A percentile compares a stretch with the other conserved stretches of the same genome.
phyloP scores from a whole-genome alignment of 1,140 invertebrate genomes.

The Streblospio benedicti region DNA sequence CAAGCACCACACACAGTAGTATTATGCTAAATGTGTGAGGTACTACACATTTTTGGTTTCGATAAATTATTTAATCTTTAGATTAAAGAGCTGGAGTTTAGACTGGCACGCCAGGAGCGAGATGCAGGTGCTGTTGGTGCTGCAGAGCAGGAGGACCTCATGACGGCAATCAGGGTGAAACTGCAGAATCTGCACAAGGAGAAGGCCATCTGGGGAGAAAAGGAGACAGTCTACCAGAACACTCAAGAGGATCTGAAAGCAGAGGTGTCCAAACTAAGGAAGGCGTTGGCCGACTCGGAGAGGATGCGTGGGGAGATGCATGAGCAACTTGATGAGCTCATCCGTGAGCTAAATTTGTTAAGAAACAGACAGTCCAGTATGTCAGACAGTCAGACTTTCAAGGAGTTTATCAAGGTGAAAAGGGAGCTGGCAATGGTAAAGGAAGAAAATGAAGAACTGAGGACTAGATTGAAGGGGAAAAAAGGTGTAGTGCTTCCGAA shows the following conservation, averaged over 20 bases:
- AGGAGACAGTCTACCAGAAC: slow-evolving; percentile 10
- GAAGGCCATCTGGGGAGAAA: slow-evolving; percentile 2
- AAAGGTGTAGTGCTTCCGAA: slow-evolving; percentile 14
- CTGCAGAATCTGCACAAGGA: slow-evolving; percentile 3
- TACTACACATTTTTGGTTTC: no score
- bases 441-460: slow-evolving; percentile 30
- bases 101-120: slow-evolving; percentile 22
- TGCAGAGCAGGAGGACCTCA: neutral
- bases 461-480: slow-evolving; percentile 10
- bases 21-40: no score
- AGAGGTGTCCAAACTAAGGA: neutral
- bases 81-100: slow-evolving; percentile 24
- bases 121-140: slow-evolving; percentile 13
- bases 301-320: neutral
- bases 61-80: no score
- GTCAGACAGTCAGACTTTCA: slow-evolving; percentile 27
- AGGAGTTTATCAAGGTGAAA: slow-evolving; percentile 33
- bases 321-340: neutral
- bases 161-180: neutral
- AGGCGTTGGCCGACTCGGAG: neutral
- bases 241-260: neutral
- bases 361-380: slow-evolving; percentile 16
- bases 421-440: slow-evolving; percentile 26
- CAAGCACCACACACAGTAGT: no score
- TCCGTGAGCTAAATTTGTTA: slow-evolving; percentile 14